Evolutionary conservation across 2,888 invertebrate species (phyloP).

Genomic region (Seira sanloemensis): DNA sequence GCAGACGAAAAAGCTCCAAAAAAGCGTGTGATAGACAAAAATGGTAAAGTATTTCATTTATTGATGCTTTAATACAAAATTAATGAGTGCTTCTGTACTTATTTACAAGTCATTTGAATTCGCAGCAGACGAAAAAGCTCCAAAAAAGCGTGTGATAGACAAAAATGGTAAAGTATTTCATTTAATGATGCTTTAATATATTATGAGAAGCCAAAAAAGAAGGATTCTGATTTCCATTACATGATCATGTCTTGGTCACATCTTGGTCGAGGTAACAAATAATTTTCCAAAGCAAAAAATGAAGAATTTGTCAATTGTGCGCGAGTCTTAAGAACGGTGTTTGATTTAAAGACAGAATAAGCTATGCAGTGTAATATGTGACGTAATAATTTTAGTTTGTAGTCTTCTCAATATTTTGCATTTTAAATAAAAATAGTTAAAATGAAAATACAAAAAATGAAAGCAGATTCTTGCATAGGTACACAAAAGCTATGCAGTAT

Average conservation of each 20-base stretch:
- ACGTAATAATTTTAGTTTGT: background rate
- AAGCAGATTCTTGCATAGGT: background rate
- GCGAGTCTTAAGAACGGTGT: too few relatives aligned
- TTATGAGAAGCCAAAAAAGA: too few relatives aligned
- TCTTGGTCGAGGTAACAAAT: too few relatives aligned
- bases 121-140: background rate
- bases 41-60: background rate
- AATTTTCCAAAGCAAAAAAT: too few relatives aligned
- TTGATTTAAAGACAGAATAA: too few relatives aligned
- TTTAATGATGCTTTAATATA: background rate
- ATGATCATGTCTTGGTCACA: too few relatives aligned
- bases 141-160: background rate
- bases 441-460: background rate
- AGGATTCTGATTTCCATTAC: too few relatives aligned
- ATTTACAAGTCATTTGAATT: background rate
- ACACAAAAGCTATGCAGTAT: background rate
- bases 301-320: too few relatives aligned
- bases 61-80: background rate
- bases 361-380: background rate
- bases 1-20: background rate
- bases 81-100: constrained; percentile 4
- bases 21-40: background rate
- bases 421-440: background rate
- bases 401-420: background rate
- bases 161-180: background rate